Base-by-base conservation (phyloP, 2,797 vertebrate species). In the Denticeps clupeoides region DNA sequence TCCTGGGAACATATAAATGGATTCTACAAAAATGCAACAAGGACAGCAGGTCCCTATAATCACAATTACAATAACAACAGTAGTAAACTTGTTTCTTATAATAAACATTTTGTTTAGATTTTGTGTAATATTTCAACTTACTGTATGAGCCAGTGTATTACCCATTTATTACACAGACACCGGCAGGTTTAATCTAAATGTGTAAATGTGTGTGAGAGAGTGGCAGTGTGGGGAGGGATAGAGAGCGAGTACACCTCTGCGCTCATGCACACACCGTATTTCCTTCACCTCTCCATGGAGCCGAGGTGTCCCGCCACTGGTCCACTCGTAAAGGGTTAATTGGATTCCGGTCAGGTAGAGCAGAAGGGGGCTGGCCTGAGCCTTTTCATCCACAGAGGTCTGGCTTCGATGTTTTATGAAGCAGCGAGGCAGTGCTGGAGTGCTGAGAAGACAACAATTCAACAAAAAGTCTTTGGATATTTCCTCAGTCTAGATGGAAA, bases 291-390 rank as follows among this genome's bases (percentile, higher is more conserved):
- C 29, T 21, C 15, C 42, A 23, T 33, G 4, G 3, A n/a, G 16
- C 47, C n/a, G 4, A 13, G 26, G 8, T n/a, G 22, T 22, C 29
- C 21, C 31, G 23, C 52, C 63, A 73, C 64, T 77, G 74, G 72
- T 81, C 70, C 65, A 53, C 68, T 65, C 69, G 74, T 77, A 77
- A 79, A 81, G 70, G 62, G 75, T 78, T 78, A 80, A 82, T 78
- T 77, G 69, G 79, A 82, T 82, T 81, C 77, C 79, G 72, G 73
- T 83, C 79, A 80, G 80, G 72, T 80, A 75, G 12, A 79, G 63
- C 65, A 69, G 63, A 58, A 51, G 59, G 67, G 41, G 53, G 74
- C 58, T 33, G 60, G 51, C 65, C 68, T 60, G 63, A 45, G 57
- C 46, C 53, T 72, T 82, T 79, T 82, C 75, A 83, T 82, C 77